Evolutionary conservation across 2,113 vertebrate species (phyloP).

Genomic region (Brachypodius melanocephalos): DNA sequence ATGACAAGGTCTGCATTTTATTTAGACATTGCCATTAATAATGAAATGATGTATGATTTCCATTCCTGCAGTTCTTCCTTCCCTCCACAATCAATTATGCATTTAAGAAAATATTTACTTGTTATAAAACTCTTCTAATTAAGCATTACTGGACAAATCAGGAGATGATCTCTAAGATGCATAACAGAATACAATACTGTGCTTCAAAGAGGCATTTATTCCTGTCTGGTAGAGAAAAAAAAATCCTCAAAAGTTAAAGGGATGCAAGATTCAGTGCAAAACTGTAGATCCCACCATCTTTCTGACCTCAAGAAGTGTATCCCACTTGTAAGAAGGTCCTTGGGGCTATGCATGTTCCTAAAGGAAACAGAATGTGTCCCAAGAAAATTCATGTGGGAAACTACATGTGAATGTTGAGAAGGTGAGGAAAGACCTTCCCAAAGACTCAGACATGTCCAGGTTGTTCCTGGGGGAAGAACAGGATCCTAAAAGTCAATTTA

Average conservation of each 20-base stretch:
- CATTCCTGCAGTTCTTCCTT: conserved; percentile 77
- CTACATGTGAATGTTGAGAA: not conserved
- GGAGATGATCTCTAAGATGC: conserved; percentile 27
- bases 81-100: conserved; percentile 79
- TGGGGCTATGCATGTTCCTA: not conserved
- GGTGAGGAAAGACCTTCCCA: not conserved
- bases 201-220: not conserved
- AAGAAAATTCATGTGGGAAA: not conserved
- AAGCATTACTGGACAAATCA: conserved; percentile 68
- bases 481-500: not conserved
- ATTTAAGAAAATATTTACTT: conserved; percentile 83
- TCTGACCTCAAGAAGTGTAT: not conserved
- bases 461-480: not conserved
- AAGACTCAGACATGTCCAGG: not conserved
- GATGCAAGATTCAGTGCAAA: not conserved
- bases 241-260: not conserved
- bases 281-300: not conserved
- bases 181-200: not conserved
- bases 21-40: conserved; percentile 85
- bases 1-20: conserved; percentile 84
- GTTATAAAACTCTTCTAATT: conserved; percentile 74
- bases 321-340: not conserved
- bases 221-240: not conserved
- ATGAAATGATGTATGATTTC: conserved; percentile 82
- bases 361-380: not conserved